Percentiles rank a stretch among this genome's conserved stretches.
Evolutionary conservation across 2,113 vertebrate species (phyloP).

Genomic region (Chamaetylas fuelleborni): DNA sequence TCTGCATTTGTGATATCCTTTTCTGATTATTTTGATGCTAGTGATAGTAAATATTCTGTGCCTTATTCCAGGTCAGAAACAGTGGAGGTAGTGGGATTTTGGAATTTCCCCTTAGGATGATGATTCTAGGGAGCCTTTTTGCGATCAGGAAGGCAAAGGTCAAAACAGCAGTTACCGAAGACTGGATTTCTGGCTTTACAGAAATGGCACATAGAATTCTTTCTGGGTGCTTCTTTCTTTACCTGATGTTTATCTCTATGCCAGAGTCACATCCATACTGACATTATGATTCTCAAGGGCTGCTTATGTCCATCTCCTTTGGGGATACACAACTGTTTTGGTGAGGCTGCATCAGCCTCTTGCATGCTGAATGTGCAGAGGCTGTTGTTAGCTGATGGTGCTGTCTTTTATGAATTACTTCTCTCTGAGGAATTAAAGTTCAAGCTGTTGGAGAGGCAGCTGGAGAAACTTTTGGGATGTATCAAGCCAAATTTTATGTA

Average conservation of each 20-base stretch:
- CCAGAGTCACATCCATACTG: background rate
- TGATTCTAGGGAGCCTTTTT: background rate
- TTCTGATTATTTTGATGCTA: background rate
- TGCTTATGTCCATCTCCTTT: background rate
- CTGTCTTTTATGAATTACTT: background rate
- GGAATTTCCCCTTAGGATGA: background rate
- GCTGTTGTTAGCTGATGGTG: background rate
- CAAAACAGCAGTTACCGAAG: background rate
- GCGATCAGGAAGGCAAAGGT: background rate
- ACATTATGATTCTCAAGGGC: background rate
- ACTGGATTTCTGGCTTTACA: background rate
- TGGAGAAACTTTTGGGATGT: background rate
- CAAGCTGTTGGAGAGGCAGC: background rate
- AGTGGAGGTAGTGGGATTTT: background rate
- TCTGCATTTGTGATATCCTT: background rate
- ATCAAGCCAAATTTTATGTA: background rate
- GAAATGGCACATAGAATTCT: background rate
- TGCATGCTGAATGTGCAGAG: background rate
- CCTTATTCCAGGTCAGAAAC: background rate
- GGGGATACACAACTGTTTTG: background rate
- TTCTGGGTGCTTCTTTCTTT: background rate
- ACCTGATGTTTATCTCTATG: background rate
- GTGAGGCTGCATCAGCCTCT: background rate
- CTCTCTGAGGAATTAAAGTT: background rate
- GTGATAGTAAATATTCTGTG: background rate